These are phyloP conservation scores for Sarcophilus harrisii DNA, from an alignment of 2,797 vertebrate genomes.

Conservation along the genomic window DNA sequence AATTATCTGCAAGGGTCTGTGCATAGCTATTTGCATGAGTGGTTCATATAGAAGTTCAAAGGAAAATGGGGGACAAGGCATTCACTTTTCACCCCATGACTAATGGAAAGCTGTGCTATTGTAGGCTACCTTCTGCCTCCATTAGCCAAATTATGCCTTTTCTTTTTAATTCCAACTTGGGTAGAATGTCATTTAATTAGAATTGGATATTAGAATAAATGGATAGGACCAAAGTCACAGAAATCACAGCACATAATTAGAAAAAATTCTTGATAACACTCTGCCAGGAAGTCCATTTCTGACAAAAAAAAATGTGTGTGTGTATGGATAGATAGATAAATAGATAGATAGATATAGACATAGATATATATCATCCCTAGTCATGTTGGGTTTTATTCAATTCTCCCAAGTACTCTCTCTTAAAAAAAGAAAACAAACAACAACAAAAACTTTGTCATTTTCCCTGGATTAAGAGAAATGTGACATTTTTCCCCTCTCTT, in stretches of 20 bases:
- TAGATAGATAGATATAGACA: too few relatives aligned
- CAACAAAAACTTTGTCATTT: not conserved
- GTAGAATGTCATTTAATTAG: constrained; percentile 15
- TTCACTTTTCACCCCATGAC: not conserved
- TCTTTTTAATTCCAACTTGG: constrained; percentile 12
- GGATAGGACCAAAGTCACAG: not conserved
- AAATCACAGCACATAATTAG: not conserved
- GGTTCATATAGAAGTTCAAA: constrained; percentile 46
- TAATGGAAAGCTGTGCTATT: not conserved
- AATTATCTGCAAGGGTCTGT: not conserved
- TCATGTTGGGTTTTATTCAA: not conserved
- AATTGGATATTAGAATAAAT: constrained; percentile 12
- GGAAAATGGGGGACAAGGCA: not conserved
- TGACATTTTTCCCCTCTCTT: not conserved
- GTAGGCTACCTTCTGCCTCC: not conserved
- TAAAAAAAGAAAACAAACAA: not conserved
- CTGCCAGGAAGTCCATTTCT: not conserved
- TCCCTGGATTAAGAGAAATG: not conserved
- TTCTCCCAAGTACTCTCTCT: not conserved
- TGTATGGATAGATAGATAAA: too few relatives aligned
- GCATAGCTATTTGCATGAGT: constrained; percentile 42
- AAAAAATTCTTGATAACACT: constrained; percentile 1
- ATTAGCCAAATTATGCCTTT: not conserved
- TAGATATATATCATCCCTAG: not conserved
- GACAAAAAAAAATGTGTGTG: not conserved